phyloP scores from a whole-genome alignment of 2,797 vertebrate genomes.

The Euthynnus affinis region DNA sequence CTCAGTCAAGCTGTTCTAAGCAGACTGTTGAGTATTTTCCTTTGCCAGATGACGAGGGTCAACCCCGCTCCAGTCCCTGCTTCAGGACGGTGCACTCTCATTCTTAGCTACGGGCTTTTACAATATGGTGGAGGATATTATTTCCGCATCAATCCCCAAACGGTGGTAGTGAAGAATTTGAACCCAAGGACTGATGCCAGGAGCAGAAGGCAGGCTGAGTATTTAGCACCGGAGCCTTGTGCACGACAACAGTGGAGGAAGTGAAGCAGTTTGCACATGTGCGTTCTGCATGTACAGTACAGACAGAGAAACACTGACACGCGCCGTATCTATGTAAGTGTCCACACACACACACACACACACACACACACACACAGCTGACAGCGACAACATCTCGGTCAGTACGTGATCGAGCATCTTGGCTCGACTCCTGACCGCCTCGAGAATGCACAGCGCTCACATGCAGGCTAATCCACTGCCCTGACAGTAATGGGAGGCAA shows the following conservation, averaged over 20 bases:
- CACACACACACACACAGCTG: constrained; percentile 6
- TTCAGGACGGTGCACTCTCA: background rate
- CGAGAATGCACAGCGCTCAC: constrained; percentile 46
- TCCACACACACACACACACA: background rate
- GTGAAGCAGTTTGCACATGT: background rate
- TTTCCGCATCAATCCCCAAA: constrained; percentile 10
- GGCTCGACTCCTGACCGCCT: constrained; percentile 29
- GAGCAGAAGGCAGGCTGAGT: constrained; percentile 21
- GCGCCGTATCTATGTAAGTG: background rate
- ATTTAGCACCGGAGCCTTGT: constrained; percentile 11
- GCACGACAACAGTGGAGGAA: background rate
- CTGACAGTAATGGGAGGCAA: constrained; percentile 69
- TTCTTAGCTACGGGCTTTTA: constrained; percentile 12
- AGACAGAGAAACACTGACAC: constrained; percentile 4
- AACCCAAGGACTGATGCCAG: background rate
- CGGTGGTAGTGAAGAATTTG: background rate
- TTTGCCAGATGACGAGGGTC: constrained; percentile 29
- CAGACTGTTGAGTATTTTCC: constrained; percentile 18
- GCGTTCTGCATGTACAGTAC: background rate
- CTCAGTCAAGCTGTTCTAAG: constrained; percentile 58
- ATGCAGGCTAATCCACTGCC: constrained; percentile 67
- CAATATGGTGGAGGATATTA: constrained; percentile 33
- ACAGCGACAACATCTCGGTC: constrained; percentile 39
- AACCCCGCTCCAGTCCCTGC: background rate
- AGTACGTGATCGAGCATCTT: constrained; percentile 40